phyloP scores from a whole-genome alignment of 2,113 vertebrate species.

The Paralichthys olivaceus region DNA sequence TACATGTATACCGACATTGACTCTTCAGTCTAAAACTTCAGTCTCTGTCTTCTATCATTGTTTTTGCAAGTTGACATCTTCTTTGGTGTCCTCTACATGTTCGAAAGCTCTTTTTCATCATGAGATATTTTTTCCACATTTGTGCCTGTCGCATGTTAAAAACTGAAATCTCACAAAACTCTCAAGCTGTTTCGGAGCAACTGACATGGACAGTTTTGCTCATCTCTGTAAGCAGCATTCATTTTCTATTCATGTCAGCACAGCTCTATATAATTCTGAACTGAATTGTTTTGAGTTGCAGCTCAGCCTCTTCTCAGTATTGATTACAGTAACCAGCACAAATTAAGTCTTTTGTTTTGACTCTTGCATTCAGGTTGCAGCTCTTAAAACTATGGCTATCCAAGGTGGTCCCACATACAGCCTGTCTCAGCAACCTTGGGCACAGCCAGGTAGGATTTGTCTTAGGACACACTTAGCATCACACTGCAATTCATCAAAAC shows the following conservation, averaged over 20 bases:
- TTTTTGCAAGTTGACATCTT: too few relatives aligned
- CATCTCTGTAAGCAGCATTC: background rate
- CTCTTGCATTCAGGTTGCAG: conserved; percentile 85
- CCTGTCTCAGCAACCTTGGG: conserved; percentile 96
- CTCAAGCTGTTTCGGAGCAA: too few relatives aligned
- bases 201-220: too few relatives aligned
- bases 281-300: conserved; percentile 19
- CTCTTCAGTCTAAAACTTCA: too few relatives aligned
- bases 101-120: too few relatives aligned
- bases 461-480: conserved; percentile 48
- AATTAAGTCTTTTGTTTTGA: conserved; percentile 26
- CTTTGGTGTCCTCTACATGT: too few relatives aligned
- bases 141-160: too few relatives aligned
- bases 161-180: too few relatives aligned
- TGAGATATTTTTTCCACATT: too few relatives aligned
- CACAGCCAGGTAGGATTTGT: conserved; percentile 90
- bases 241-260: conserved; percentile 17
- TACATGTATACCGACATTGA: too few relatives aligned
- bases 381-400: conserved; percentile 92
- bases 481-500: conserved; percentile 62
- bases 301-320: background rate
- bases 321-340: background rate
- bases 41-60: too few relatives aligned
- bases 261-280: conserved; percentile 1
- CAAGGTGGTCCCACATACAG: conserved; percentile 95